These are phyloP conservation scores for Oreocharis arfaki DNA, from an alignment of 2,113 vertebrate species.

Conservation along the genomic window DNA sequence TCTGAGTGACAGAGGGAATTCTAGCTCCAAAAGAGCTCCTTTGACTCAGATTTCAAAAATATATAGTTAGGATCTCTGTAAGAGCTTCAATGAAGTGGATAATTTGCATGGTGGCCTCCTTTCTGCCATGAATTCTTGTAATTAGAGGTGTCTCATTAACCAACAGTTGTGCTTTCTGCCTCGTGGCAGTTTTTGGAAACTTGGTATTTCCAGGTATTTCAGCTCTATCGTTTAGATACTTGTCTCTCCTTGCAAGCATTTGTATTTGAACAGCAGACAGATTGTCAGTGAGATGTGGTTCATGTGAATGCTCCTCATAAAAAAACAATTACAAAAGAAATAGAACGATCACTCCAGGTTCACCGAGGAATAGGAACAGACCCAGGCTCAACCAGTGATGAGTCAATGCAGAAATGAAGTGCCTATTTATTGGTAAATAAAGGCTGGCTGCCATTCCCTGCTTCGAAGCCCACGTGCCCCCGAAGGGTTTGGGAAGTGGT, in stretches of 20 bases:
- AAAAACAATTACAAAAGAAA: not conserved
- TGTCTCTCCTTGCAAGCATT: not conserved
- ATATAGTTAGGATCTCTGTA: not conserved
- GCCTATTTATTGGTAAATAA: not conserved
- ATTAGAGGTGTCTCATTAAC: not conserved
- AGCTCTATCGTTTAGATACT: not conserved
- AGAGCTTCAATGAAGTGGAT: not conserved
- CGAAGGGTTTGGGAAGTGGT: not conserved
- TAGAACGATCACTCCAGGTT: not conserved
- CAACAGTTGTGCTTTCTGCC: not conserved
- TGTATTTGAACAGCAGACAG: not conserved
- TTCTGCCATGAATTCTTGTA: not conserved
- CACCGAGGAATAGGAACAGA: not conserved
- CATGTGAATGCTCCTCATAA: not conserved
- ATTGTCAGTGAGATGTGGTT: not conserved
- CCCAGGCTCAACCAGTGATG: not conserved
- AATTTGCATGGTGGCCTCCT: not conserved
- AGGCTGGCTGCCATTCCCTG: not conserved
- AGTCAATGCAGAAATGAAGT: not conserved
- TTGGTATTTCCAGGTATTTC: not conserved
- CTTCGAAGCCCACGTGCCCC: not conserved
- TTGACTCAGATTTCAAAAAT: not conserved
- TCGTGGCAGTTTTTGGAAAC: not conserved
- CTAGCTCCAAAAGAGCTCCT: not conserved
- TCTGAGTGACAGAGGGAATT: not conserved